These are phyloP conservation scores for Dendrocincla tyrannina DNA, from an alignment of 2,797 vertebrate genomes.

Conservation along the genomic window DNA sequence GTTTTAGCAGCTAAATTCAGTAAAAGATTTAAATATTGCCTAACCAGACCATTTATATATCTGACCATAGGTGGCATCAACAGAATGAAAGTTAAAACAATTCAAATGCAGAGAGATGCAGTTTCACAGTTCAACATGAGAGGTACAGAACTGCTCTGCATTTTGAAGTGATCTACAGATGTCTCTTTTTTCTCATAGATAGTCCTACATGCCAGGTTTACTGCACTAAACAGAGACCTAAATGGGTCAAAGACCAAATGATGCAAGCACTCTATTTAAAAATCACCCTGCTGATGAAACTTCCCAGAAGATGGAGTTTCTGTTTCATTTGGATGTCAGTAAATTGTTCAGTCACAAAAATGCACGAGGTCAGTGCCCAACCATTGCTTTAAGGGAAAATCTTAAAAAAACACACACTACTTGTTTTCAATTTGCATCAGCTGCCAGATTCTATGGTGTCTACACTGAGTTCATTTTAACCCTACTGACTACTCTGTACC, in stretches of 20 bases:
- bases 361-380: background rate
- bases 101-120: background rate
- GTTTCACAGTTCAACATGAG: background rate
- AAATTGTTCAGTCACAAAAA: background rate
- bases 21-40: background rate
- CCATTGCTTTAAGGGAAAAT: background rate
- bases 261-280: background rate
- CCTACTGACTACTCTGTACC: background rate
- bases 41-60: background rate
- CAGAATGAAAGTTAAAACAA: slow-evolving; percentile 1
- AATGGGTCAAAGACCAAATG: background rate
- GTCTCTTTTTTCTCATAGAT: background rate
- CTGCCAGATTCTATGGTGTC: background rate
- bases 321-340: background rate
- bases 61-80: background rate
- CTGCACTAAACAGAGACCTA: background rate
- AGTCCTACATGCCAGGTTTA: background rate
- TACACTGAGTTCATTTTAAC: background rate
- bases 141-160: background rate
- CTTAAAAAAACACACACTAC: background rate
- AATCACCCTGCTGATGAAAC: background rate
- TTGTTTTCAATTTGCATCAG: background rate
- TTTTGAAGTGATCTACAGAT: background rate
- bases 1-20: background rate
- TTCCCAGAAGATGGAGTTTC: background rate